phyloP scores from a whole-genome alignment of 2,888 invertebrate species.

The Lasioglossum lativentre region DNA sequence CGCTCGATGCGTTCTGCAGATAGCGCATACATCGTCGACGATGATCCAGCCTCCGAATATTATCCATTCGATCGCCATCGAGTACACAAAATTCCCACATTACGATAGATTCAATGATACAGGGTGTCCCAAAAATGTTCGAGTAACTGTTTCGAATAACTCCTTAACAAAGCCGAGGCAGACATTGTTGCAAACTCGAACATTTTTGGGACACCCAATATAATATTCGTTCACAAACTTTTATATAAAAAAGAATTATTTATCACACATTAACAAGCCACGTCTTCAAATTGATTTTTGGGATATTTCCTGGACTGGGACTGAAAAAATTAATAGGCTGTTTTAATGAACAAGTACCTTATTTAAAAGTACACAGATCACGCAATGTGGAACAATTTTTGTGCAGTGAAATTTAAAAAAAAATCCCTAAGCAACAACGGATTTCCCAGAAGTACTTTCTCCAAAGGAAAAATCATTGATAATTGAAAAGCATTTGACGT shows the following conservation, averaged over 20 bases:
- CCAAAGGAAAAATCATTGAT: neutral
- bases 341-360: neutral
- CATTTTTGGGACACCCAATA: no score
- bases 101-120: neutral
- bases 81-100: neutral
- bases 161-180: no score
- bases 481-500: neutral
- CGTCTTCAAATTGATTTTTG: no score
- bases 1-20: neutral
- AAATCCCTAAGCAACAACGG: neutral
- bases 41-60: neutral
- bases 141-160: no score
- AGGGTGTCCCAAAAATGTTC: no score
- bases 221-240: no score
- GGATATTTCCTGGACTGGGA: no score
- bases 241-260: no score
- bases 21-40: neutral
- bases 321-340: neutral
- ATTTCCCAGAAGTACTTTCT: neutral
- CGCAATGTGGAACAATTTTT: neutral
- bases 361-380: neutral
- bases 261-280: no score
- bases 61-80: neutral
- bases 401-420: neutral
- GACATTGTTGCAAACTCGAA: no score